Evolutionary conservation across 2,797 vertebrate genomes (phyloP).

Genomic region (Cichlasoma orientale): DNA sequence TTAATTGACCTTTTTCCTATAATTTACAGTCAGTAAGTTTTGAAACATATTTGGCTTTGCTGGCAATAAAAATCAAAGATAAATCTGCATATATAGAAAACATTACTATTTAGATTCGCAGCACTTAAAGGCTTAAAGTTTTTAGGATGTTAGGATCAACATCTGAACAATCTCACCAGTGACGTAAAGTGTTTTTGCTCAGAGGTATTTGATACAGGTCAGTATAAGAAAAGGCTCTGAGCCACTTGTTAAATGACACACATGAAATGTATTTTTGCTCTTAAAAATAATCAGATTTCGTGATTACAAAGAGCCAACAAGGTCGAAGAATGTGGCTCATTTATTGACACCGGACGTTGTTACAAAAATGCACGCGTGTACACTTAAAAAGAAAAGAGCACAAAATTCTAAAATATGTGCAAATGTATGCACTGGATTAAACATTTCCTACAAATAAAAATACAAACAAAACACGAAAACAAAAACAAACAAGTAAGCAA

Average conservation of each 20-base stretch:
- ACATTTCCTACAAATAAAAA: not conserved
- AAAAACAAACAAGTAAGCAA: not conserved
- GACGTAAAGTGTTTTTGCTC: no score
- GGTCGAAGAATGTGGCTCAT: not conserved
- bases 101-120: no score
- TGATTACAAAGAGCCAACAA: not conserved
- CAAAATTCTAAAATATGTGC: not conserved
- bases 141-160: no score
- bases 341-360: not conserved
- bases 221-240: not conserved
- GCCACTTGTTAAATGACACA: not conserved
- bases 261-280: no score
- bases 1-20: not conserved
- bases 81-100: no score
- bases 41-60: not conserved
- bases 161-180: no score
- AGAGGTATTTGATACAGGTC: no score
- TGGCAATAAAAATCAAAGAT: no score
- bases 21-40: not conserved
- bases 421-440: not conserved
- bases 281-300: no score
- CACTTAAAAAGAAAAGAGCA: not conserved
- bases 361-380: not conserved
- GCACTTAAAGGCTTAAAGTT: no score
- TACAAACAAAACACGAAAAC: no score